Conservation (phyloP, 2,113 vertebrate species). For the Fulmarus glacialis region DNA sequence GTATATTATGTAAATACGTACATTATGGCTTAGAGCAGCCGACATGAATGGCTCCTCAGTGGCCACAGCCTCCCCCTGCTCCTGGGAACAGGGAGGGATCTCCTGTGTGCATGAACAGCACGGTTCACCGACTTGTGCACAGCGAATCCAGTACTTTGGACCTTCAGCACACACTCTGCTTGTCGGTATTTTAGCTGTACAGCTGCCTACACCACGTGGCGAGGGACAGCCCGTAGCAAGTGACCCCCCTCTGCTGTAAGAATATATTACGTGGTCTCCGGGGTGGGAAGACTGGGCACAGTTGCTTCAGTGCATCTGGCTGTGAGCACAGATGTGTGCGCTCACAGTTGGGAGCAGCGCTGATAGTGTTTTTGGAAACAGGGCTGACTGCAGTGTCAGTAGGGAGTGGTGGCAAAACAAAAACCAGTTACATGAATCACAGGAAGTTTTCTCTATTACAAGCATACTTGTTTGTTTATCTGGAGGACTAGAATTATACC, state of each 20-base stretch:
- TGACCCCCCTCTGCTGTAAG: background rate
- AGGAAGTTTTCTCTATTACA: background rate
- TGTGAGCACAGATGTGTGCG: background rate
- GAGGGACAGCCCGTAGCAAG: background rate
- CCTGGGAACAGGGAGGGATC: background rate
- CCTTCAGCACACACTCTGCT: fast-evolving
- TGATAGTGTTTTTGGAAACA: background rate
- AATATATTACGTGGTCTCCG: fast-evolving
- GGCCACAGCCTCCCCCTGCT: background rate
- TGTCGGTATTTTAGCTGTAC: background rate
- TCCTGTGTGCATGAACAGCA: fast-evolving
- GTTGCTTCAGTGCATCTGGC: background rate
- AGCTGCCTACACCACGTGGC: fast-evolving
- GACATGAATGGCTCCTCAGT: background rate
- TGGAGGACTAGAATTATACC: background rate
- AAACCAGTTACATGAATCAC: background rate
- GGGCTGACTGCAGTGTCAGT: background rate
- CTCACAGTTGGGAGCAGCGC: background rate
- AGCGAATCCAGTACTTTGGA: background rate
- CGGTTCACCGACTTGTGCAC: background rate
- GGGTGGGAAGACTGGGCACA: background rate
- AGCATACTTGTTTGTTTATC: background rate
- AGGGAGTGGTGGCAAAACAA: background rate
- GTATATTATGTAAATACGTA: fast-evolving
- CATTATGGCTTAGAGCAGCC: background rate